These are phyloP conservation scores for Lophius americanus DNA, from an alignment of 2,797 vertebrate genomes.

Conservation along the genomic window DNA sequence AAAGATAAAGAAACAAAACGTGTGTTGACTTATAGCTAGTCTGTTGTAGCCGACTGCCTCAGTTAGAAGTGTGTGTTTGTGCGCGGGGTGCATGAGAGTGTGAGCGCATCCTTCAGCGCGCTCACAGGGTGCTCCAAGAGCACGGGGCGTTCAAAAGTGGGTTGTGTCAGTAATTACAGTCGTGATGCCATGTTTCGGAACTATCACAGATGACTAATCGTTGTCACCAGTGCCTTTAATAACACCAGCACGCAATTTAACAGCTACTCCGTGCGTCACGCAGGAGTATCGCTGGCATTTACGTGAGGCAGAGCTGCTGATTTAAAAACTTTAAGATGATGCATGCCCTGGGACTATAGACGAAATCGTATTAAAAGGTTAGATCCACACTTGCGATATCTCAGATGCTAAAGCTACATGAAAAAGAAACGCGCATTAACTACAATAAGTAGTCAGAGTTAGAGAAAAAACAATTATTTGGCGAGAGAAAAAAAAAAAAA, in stretches of 20 bases:
- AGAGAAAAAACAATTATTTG: constrained; percentile 32
- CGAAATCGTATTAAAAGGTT: neutral
- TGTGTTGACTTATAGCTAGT: neutral
- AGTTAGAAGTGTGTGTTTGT: too few relatives aligned
- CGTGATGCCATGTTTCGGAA: neutral
- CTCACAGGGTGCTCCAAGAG: neutral
- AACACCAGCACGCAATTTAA: neutral
- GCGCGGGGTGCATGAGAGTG: too few relatives aligned
- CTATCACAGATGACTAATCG: neutral
- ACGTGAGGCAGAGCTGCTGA: constrained; percentile 24
- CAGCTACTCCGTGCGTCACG: constrained; percentile 7
- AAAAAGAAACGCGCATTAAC: neutral
- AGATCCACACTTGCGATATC: neutral
- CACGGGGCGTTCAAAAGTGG: neutral
- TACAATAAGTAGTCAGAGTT: neutral
- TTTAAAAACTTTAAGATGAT: neutral
- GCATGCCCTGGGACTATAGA: neutral
- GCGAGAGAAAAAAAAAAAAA: neutral
- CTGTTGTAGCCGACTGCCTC: neutral
- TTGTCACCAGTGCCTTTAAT: neutral
- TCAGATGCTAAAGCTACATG: neutral
- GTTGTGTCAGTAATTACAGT: constrained; percentile 1
- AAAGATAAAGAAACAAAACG: neutral
- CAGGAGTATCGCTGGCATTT: constrained; percentile 15
- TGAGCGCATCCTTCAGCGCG: too few relatives aligned